Percentiles rank a stretch among this genome's conserved stretches.
Evolutionary conservation across 2,113 vertebrate species (phyloP).

Genomic region (Bufo gargarizans): DNA sequence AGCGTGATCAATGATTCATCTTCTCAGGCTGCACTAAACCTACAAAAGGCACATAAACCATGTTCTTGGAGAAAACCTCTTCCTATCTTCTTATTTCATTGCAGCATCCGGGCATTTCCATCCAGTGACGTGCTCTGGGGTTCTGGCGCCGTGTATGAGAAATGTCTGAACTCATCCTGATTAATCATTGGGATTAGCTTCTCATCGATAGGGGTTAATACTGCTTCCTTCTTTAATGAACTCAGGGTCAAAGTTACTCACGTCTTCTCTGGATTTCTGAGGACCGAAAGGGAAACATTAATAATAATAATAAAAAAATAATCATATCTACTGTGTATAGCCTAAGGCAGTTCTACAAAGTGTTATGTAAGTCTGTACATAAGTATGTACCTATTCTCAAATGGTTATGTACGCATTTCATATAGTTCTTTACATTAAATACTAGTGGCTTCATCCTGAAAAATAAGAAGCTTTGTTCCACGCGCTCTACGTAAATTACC

Average conservation of each 20-base stretch:
- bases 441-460: too few species aligned
- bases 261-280: constrained; percentile 93
- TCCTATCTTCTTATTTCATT: constrained; percentile 43
- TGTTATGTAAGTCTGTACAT: background rate
- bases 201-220: constrained; percentile 92
- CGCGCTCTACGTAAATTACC: too few species aligned
- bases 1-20: constrained; percentile 31
- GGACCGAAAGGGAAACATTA: constrained; percentile 62
- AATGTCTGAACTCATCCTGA: constrained; percentile 94
- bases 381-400: too few species aligned
- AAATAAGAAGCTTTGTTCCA: too few species aligned
- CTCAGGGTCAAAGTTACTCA: constrained; percentile 98
- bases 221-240: constrained; percentile 95
- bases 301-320: background rate
- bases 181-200: constrained; percentile 86
- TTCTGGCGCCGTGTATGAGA: constrained; percentile 91
- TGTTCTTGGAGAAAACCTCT: constrained; percentile 55
- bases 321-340: background rate
- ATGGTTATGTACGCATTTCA: too few species aligned
- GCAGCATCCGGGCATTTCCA: constrained; percentile 52
- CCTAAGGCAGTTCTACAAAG: background rate
- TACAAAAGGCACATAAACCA: background rate
- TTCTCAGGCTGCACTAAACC: background rate
- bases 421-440: too few species aligned
- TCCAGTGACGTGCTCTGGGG: constrained; percentile 48